Evolutionary conservation across 2,113 vertebrate species (phyloP).

Genomic region (Aviceda subcristata): DNA sequence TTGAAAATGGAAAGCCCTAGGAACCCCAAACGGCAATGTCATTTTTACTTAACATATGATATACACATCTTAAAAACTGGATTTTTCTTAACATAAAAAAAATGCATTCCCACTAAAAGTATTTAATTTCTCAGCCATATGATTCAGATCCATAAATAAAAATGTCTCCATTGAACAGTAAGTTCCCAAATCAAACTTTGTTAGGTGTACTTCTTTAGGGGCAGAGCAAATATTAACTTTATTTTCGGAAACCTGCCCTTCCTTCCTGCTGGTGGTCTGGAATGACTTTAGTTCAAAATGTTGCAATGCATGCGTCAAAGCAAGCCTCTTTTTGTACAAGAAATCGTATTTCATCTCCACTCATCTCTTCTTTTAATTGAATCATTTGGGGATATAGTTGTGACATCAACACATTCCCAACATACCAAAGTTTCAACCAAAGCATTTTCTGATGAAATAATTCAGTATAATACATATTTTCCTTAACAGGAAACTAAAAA

Average conservation of each 20-base stretch:
- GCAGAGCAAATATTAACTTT: not conserved
- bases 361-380: conserved; percentile 12
- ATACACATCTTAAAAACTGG: not conserved
- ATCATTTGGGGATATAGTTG: not conserved
- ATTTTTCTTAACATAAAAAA: not conserved
- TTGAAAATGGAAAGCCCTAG: not conserved
- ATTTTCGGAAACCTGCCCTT: not conserved
- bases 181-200: not conserved
- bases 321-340: conserved; percentile 9
- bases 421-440: not conserved
- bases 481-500: not conserved
- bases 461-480: not conserved
- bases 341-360: conserved; percentile 41
- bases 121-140: not conserved
- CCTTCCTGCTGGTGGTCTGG: not conserved
- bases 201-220: not conserved
- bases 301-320: not conserved
- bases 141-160: not conserved
- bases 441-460: not conserved
- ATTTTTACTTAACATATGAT: not conserved
- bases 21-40: not conserved
- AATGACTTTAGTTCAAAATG: not conserved
- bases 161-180: not conserved
- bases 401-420: not conserved
- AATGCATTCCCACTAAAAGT: not conserved